Evolutionary conservation across 2,888 invertebrate genomes (phyloP).

Genomic region (Conus canariensis): DNA sequence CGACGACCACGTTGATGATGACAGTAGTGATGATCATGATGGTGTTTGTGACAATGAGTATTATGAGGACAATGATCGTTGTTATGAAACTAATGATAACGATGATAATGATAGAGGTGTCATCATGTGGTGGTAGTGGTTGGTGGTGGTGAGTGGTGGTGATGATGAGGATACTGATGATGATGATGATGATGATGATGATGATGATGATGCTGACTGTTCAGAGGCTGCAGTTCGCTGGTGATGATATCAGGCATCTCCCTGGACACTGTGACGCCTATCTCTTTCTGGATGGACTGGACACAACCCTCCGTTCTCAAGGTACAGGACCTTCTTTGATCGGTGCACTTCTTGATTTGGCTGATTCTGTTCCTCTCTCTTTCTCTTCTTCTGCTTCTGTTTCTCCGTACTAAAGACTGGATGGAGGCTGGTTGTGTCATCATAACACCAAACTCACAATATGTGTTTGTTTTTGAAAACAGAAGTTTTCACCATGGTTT

Average conservation of each 20-base stretch:
- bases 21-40: constrained; percentile 29
- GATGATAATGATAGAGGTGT: no score
- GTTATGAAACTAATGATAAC: no score
- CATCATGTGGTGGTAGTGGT: not conserved
- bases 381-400: no score
- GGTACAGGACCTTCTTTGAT: not conserved
- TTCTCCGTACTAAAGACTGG: no score
- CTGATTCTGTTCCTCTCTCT: no score
- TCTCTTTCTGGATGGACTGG: constrained; percentile 28
- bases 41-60: not conserved
- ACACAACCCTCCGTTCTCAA: not conserved
- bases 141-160: not conserved
- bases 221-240: not conserved
- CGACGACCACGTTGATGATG: constrained; percentile 19
- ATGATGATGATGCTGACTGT: not conserved
- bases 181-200: not conserved
- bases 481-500: no score
- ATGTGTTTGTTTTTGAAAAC: no score
- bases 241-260: constrained; percentile 4
- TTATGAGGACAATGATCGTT: not conserved
- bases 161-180: not conserved
- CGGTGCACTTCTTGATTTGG: no score
- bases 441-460: no score
- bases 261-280: not conserved
- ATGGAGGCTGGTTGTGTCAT: no score